phyloP scores from a whole-genome alignment of 2,888 invertebrate genomes.

The Alentia gelatinosa region DNA sequence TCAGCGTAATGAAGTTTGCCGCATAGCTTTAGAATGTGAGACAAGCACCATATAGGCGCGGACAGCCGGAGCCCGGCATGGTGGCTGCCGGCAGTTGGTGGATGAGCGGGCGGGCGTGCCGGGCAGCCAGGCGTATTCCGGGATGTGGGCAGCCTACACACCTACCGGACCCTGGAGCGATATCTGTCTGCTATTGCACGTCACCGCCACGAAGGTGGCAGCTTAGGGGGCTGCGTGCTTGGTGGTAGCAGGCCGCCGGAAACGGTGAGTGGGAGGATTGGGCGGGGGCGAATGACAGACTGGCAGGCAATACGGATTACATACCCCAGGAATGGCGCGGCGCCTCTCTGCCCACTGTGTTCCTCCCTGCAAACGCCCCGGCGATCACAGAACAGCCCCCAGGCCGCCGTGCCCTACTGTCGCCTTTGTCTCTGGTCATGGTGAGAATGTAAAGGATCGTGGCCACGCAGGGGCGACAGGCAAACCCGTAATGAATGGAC shows the following conservation, averaged over 20 bases:
- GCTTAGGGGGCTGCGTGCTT: too few species aligned
- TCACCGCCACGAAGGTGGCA: too few species aligned
- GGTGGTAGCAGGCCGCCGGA: too few species aligned
- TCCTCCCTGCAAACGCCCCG: background rate
- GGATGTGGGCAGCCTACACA: background rate
- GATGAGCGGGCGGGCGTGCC: background rate
- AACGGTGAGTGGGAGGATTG: too few species aligned
- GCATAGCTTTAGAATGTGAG: slow-evolving; percentile 26
- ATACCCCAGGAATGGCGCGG: background rate
- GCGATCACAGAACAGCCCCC: background rate
- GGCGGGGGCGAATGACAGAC: too few species aligned
- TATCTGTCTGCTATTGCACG: slow-evolving; percentile 1
- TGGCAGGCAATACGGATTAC: too few species aligned
- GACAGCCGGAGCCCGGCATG: background rate
- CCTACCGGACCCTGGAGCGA: too few species aligned
- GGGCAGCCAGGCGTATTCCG: background rate
- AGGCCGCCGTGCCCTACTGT: background rate
- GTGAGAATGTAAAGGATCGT: background rate
- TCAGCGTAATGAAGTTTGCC: slow-evolving; percentile 45
- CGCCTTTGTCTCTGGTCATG: background rate
- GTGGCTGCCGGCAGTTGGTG: background rate
- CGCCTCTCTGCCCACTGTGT: background rate
- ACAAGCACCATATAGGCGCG: slow-evolving; percentile 5
- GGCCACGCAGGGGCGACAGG: background rate
- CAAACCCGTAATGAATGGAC: background rate